These are phyloP conservation scores for Carabus problematicus DNA, from an alignment of 2,888 invertebrate species.

Conservation along the genomic window DNA sequence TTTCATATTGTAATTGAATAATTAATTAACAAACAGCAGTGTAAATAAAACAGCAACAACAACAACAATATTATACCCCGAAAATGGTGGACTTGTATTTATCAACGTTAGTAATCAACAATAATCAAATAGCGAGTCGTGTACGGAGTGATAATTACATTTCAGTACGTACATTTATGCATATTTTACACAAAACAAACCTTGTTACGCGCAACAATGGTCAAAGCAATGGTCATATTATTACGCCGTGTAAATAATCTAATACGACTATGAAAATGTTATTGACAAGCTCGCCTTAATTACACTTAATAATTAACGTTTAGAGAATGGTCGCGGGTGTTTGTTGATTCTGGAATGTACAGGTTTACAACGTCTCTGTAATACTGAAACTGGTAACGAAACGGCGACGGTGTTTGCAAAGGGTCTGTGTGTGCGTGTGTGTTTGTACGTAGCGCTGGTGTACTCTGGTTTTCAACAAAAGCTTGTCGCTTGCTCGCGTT, in stretches of 20 bases:
- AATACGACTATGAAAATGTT: slow-evolving; percentile 24
- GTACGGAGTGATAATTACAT: slow-evolving; percentile 4
- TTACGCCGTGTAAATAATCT: slow-evolving; percentile 16
- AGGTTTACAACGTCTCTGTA: no score
- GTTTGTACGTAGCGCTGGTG: no score
- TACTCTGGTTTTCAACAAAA: no score
- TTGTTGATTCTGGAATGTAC: no score
- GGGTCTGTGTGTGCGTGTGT: no score
- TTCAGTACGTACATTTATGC: slow-evolving; percentile 24
- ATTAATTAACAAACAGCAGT: no score
- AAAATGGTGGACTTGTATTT: background rate
- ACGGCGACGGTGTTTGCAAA: no score
- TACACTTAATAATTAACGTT: slow-evolving; percentile 5
- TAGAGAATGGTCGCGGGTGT: no score
- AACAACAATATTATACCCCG: background rate
- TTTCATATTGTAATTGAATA: no score
- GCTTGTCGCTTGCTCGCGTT: no score
- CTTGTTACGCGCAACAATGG: slow-evolving; percentile 17
- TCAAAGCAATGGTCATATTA: slow-evolving; percentile 1
- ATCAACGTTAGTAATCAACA: slow-evolving; percentile 10
- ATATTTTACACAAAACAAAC: slow-evolving; percentile 29
- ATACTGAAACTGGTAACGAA: no score
- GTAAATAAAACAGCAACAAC: no score
- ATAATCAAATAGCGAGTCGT: slow-evolving; percentile 16
- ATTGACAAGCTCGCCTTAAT: slow-evolving; percentile 30